A percentile compares a stretch with the other conserved stretches of the same genome.
Evolutionary conservation across 2,797 vertebrate genomes (phyloP).

Genomic region (Urosaurus nigricauda): DNA sequence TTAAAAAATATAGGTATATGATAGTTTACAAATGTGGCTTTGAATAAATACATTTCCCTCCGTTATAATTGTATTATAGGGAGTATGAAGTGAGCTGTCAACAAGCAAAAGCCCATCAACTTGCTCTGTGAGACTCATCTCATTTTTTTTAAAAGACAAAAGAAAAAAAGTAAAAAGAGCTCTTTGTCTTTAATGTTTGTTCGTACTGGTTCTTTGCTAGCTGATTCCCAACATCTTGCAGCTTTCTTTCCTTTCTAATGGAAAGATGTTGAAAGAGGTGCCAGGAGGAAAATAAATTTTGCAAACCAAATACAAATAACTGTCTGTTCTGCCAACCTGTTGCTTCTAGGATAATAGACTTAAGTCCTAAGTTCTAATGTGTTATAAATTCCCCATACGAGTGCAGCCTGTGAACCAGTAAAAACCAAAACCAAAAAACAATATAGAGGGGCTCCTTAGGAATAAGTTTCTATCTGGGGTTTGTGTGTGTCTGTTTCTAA

Average conservation of each 20-base stretch:
- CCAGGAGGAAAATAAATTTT: constrained; percentile 5
- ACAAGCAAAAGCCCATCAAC: background rate
- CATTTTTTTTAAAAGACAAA: background rate
- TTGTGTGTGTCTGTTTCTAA: constrained; percentile 82
- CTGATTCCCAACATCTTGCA: background rate
- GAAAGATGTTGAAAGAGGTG: constrained; percentile 21
- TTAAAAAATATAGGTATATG: background rate
- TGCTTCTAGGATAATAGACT: constrained; percentile 82
- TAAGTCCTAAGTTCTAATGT: constrained; percentile 77
- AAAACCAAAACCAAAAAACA: constrained; percentile 76
- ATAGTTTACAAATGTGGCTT: background rate
- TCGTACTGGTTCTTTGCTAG: background rate
- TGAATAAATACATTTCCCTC: background rate
- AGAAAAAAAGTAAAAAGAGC: background rate
- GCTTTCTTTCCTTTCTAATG: background rate
- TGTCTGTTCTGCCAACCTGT: constrained; percentile 61
- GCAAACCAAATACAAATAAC: background rate
- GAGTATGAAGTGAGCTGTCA: background rate
- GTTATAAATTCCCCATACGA: constrained; percentile 78
- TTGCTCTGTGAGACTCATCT: background rate
- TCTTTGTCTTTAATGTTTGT: constrained; percentile 11
- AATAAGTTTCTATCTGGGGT: constrained; percentile 87
- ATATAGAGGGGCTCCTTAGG: constrained; percentile 84
- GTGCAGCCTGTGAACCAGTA: constrained; percentile 82
- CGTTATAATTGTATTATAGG: background rate